Evolutionary conservation across 2,113 vertebrate species (phyloP), one percentile per base, ranked within the genome.

Genomic region (Cacatua alba): DNA sequence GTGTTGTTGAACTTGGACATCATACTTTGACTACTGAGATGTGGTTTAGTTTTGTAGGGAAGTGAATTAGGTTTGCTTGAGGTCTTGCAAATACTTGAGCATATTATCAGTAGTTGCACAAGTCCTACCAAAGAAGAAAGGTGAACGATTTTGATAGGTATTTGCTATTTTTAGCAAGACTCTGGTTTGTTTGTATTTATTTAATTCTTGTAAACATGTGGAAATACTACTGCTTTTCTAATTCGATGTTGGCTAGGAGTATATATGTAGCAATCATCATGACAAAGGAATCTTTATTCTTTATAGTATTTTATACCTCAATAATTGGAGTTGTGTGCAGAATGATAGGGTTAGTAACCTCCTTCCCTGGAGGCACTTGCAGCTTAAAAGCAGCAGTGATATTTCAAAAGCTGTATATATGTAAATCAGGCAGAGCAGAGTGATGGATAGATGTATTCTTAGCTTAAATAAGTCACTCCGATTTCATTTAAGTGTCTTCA

Each of bases 321-420:
- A 52, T 94, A 86, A 82, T 60, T 78, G 68, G 55, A 95, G 69
- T 81, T 83, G 51, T 88, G n/a, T 94, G 86, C 39, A 39, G 72
- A 92, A 91, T 80, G 69, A 11, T 33, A 33, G 71, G 57, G 43
- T 90, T 91, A 80, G 91, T 88, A 94, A 67, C 91, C 88, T 91
- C 91, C 77, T 69, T 97, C 91, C 92, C 94, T 88, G 72, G 81
- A 89, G 93, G 91, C 94, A 60, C 86, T 86, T 94, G 55, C 28
- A 91, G 83, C 65, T 84, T 86, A 55, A 81, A 92, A 88, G 80
- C 11, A 70, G 77, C 69, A 13, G 65, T 75, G 95, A 86, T 92
- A 70, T 95, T 95, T 95, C 92, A 82, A 86, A 95, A 91, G 91
- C 94, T 92, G 83, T 97, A 92, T 95, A 67, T 91, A 92, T 94